Conservation (phyloP, 2,113 vertebrate genomes). For the Ceyx melanurus region DNA sequence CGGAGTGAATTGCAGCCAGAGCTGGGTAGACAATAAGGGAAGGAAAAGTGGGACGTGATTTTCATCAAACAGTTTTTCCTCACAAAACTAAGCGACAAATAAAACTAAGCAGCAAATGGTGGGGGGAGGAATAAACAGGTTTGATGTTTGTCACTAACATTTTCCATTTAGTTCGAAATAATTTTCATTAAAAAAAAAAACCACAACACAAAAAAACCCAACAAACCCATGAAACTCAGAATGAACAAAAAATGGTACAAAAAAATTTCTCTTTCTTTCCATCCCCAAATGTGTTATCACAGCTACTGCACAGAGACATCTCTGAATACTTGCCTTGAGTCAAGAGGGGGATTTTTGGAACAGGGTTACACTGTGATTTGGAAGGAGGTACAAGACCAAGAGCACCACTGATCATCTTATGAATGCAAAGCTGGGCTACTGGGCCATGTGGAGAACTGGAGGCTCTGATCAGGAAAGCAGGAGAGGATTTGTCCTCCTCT, state of each 20-base stretch:
- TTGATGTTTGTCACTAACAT: neutral
- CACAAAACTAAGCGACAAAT: neutral
- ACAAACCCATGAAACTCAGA: neutral
- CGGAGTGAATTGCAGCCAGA: neutral
- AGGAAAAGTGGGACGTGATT: neutral
- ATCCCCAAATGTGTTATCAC: neutral
- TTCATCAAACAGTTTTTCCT: neutral
- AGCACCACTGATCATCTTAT: neutral
- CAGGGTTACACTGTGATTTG: neutral
- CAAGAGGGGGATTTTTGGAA: neutral
- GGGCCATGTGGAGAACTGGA: neutral
- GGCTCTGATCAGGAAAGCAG: neutral
- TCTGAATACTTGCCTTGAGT: neutral
- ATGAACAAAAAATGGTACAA: neutral
- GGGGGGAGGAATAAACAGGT: neutral
- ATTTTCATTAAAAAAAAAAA: neutral
- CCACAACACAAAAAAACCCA: neutral
- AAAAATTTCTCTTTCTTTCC: neutral
- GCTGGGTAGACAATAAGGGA: neutral
- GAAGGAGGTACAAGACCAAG: neutral
- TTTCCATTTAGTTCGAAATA: neutral
- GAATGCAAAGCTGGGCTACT: neutral
- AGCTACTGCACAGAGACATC: neutral
- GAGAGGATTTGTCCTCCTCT: neutral
- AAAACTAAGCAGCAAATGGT: neutral